phyloP scores from a whole-genome alignment of 2,113 vertebrate genomes.

The Pedionomus torquatus region DNA sequence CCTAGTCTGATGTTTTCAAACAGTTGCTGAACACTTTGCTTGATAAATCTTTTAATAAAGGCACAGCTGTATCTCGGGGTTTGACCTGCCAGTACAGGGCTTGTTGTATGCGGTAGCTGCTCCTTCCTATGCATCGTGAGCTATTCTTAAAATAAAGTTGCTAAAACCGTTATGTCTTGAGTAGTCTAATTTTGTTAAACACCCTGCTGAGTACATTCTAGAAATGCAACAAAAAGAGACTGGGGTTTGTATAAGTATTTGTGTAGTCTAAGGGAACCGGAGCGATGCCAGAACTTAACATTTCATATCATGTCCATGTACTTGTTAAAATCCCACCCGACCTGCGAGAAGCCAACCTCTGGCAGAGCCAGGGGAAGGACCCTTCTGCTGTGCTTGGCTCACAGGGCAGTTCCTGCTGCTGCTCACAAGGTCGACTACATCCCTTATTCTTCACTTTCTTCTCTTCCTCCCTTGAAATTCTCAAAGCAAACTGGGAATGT shows the following conservation, averaged over 20 bases:
- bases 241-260: not conserved
- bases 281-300: not conserved
- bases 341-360: not conserved
- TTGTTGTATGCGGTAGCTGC: not conserved
- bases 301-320: not conserved
- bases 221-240: not conserved
- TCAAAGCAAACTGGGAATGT: not conserved
- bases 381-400: not conserved
- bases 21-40: not conserved
- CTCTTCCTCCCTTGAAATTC: not conserved
- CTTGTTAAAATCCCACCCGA: not conserved
- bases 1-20: not conserved
- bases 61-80: not conserved
- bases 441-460: not conserved
- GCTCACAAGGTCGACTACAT: not conserved
- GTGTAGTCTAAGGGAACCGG: not conserved
- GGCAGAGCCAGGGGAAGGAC: not conserved
- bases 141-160: conserved; percentile 3
- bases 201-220: not conserved
- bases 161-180: not conserved
- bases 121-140: not conserved
- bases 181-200: not conserved
- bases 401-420: not conserved
- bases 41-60: not conserved
- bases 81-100: not conserved